These are phyloP conservation scores for Maconellicoccus hirsutus DNA, from an alignment of 1,140 invertebrate species.

Conservation along the genomic window DNA sequence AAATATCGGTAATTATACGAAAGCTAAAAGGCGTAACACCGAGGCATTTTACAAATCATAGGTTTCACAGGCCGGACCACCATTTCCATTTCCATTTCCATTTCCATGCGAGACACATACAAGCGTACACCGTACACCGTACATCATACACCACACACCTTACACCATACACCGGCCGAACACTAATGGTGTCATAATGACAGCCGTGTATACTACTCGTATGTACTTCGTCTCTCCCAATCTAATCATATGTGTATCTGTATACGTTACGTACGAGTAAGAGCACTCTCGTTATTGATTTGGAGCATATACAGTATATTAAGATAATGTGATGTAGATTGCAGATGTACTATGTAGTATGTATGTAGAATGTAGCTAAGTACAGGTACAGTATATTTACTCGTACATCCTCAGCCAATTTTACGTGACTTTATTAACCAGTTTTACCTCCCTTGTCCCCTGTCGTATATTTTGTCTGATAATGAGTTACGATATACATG, in stretches of 20 bases:
- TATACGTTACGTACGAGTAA: no score
- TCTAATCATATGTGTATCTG: neutral
- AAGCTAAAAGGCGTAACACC: slow-evolving; percentile 19
- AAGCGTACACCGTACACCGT: no score
- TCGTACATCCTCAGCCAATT: no score
- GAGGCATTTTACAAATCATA: slow-evolving; percentile 20
- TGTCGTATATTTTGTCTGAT: neutral
- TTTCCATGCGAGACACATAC: neutral
- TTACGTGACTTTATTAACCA: slow-evolving; percentile 9
- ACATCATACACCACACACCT: no score
- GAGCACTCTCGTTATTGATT: slow-evolving; percentile 2
- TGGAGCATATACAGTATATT: no score
- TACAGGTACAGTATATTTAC: no score
- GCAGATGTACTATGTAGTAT: no score
- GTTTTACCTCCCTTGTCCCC: neutral
- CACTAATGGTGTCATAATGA: slow-evolving; percentile 21
- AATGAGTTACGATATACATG: slow-evolving; percentile 1
- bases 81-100: no score
- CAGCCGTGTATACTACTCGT: slow-evolving; percentile 10
- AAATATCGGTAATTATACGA: slow-evolving; percentile 3
- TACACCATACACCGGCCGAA: neutral
- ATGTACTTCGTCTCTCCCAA: neutral
- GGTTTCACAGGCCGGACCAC: neutral
- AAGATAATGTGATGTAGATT: no score
- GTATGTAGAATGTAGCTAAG: no score